Conservation (phyloP, 2,888 invertebrate genomes). For the Eristalinus aeneus region DNA sequence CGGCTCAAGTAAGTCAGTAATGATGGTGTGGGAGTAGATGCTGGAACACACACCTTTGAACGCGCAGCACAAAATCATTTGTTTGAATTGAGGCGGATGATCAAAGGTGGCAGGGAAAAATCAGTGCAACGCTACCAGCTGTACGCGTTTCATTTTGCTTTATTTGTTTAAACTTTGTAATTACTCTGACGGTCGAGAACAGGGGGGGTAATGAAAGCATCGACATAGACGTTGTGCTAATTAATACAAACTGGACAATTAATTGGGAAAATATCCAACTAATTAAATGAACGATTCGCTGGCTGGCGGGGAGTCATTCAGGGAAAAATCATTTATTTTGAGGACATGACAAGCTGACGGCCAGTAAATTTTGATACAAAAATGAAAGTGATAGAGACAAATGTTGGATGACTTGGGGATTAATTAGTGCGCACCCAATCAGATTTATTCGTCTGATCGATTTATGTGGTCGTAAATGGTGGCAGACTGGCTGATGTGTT, state of each 20-base stretch:
- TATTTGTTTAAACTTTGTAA: conserved; percentile 21
- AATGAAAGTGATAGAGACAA: background rate
- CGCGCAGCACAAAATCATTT: conserved; percentile 24
- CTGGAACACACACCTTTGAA: background rate
- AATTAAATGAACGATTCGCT: conserved; percentile 52
- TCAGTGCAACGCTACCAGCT: background rate
- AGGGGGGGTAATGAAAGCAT: background rate
- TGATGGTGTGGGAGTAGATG: background rate
- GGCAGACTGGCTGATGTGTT: background rate
- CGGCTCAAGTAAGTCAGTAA: conserved; percentile 46
- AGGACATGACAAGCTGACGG: conserved; percentile 29
- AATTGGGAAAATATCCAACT: conserved; percentile 65
- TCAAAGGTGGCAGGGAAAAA: background rate
- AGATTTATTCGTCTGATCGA: background rate
- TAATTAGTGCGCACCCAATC: conserved; percentile 15
- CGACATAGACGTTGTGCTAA: conserved; percentile 39
- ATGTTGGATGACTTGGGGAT: background rate
- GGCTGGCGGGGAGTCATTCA: background rate
- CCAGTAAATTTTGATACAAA: background rate
- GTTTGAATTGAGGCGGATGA: conserved; percentile 21
- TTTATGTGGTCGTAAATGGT: background rate
- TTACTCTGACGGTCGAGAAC: conserved; percentile 17
- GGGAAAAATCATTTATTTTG: conserved; percentile 21
- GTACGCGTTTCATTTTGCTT: conserved; percentile 2
- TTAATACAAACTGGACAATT: conserved; percentile 54